A percentile compares a stretch with the other conserved stretches of the same genome.
phyloP scores from a whole-genome alignment of 2,113 vertebrate species.

The Megalops atlanticus region DNA sequence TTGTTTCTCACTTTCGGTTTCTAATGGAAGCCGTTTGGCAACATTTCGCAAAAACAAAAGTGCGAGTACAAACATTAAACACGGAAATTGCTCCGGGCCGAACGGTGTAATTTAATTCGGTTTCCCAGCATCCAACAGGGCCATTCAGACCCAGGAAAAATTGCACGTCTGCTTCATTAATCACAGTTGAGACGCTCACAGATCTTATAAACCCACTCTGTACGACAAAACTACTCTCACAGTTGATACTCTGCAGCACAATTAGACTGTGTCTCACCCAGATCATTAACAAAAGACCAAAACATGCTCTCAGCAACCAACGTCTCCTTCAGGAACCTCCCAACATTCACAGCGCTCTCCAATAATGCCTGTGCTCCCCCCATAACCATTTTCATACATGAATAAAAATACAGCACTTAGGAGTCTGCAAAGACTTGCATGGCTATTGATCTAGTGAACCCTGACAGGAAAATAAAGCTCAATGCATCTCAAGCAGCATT shows the following conservation, averaged over 20 bases:
- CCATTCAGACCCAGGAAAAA: conserved; percentile 66
- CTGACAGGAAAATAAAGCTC: background rate
- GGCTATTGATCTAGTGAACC: conserved; percentile 2
- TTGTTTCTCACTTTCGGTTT: conserved; percentile 84
- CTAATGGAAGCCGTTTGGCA: conserved; percentile 72
- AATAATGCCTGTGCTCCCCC: background rate
- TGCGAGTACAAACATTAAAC: conserved; percentile 2
- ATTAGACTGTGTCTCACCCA: conserved; percentile 42
- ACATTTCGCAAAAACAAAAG: conserved; percentile 67
- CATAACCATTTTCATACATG: background rate
- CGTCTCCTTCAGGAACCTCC: too few relatives aligned
- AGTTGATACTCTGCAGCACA: conserved; percentile 66
- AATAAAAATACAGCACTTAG: background rate
- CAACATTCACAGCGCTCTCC: background rate
- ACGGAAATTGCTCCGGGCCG: background rate
- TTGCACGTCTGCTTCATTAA: conserved; percentile 65
- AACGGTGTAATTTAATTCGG: background rate
- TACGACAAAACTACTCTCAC: conserved; percentile 40
- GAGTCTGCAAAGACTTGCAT: background rate
- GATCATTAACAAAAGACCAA: background rate
- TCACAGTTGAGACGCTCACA: conserved; percentile 68
- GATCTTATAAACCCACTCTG: conserved; percentile 37
- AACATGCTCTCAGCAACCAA: background rate
- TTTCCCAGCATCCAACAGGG: background rate
- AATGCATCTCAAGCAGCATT: background rate